phyloP scores from a whole-genome alignment of 2,113 vertebrate species.

The Nipponia nippon region DNA sequence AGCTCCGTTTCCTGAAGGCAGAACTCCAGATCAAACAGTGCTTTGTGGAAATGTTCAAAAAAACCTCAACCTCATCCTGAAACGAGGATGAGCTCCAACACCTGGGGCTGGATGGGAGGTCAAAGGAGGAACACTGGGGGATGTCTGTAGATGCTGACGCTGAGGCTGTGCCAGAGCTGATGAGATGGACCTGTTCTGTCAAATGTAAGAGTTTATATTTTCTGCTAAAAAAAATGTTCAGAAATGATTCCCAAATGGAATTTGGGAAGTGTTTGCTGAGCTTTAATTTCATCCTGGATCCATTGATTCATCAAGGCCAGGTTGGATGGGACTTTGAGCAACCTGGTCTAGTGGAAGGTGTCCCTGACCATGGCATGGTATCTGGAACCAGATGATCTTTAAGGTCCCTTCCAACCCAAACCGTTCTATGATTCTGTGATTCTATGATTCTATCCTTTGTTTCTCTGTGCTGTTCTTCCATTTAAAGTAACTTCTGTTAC shows the following conservation, averaged over 20 bases:
- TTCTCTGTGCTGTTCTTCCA: background rate
- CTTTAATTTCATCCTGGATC: background rate
- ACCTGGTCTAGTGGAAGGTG: too few species aligned
- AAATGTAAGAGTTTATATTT: background rate
- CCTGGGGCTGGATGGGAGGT: constrained; percentile 30
- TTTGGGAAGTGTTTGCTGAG: background rate
- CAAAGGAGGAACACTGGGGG: background rate
- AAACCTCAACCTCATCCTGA: background rate
- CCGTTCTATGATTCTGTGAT: too few species aligned
- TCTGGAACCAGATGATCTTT: too few species aligned
- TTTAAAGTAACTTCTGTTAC: background rate
- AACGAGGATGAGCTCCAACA: constrained; percentile 25
- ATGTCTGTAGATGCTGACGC: background rate
- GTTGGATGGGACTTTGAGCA: too few species aligned
- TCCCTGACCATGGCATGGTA: too few species aligned
- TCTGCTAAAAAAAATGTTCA: background rate
- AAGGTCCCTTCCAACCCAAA: too few species aligned
- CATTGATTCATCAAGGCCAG: background rate
- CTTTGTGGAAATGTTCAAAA: constrained; percentile 41
- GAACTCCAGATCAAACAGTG: constrained; percentile 36
- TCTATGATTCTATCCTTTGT: background rate
- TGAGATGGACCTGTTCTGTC: background rate
- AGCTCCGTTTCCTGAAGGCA: constrained; percentile 42
- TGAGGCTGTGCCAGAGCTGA: background rate
- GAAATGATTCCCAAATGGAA: background rate